A percentile compares a stretch with the other conserved stretches of the same genome.
Conservation (phyloP, 1,140 invertebrate species). For the Drosophila kurseongensis region DNA sequence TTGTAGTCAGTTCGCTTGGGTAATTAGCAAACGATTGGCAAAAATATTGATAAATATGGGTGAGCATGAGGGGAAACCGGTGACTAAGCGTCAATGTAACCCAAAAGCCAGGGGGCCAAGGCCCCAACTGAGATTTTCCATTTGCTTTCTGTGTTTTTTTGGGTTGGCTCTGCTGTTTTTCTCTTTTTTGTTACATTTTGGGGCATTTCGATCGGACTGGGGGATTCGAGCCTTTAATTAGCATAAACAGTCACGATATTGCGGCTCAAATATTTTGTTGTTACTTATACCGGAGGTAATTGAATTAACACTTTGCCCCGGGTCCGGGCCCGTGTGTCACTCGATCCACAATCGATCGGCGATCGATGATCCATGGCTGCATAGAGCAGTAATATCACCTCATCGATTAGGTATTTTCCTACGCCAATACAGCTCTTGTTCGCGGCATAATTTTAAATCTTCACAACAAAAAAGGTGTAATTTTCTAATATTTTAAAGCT, state of each 20-base stretch:
- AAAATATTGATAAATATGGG: slow-evolving; percentile 51
- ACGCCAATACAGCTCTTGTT: background rate
- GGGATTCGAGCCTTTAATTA: slow-evolving; percentile 66
- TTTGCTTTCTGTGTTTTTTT: slow-evolving; percentile 10
- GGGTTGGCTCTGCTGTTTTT: slow-evolving; percentile 10
- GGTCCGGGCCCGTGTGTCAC: slow-evolving; percentile 58
- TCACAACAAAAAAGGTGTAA: too few species aligned
- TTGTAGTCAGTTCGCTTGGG: slow-evolving; percentile 22
- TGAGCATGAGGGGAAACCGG: slow-evolving; percentile 21
- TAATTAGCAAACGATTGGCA: slow-evolving; percentile 71
- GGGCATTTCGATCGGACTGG: slow-evolving; percentile 5
- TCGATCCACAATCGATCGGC: slow-evolving; percentile 32
- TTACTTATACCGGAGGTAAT: slow-evolving; percentile 80
- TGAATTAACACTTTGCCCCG: slow-evolving; percentile 68
- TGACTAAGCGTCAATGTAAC: slow-evolving; percentile 41
- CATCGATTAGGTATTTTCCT: slow-evolving; percentile 15
- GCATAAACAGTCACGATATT: slow-evolving; percentile 80
- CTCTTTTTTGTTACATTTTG: slow-evolving; percentile 13
- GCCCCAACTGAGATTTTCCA: slow-evolving; percentile 32
- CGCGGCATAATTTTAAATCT: too few species aligned
- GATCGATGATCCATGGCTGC: slow-evolving; percentile 9
- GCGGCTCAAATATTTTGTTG: slow-evolving; percentile 75
- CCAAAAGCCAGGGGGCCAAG: slow-evolving; percentile 23
- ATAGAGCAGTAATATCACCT: slow-evolving; percentile 1
- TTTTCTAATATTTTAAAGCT: too few species aligned